Percentiles rank a stretch among this genome's conserved stretches.
Evolutionary conservation across 1,140 invertebrate genomes (phyloP).

Genomic region (Philotrypesis tridentata): DNA sequence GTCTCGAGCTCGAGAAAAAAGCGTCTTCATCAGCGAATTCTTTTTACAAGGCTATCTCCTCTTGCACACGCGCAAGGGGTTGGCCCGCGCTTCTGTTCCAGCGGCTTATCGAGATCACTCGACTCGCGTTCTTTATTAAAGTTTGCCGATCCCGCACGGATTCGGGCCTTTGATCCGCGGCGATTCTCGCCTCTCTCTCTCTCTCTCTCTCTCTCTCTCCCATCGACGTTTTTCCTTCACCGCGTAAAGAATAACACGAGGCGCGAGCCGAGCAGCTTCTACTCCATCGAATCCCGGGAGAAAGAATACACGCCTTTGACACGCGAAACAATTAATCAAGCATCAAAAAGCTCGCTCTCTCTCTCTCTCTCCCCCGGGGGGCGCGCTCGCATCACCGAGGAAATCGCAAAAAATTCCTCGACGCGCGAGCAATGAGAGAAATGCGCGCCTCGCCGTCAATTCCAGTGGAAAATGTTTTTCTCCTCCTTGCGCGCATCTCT

Average conservation of each 20-base stretch:
- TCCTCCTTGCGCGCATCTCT: background rate
- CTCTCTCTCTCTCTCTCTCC: background rate
- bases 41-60: slow-evolving; percentile 10
- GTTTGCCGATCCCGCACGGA: background rate
- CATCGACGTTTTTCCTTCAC: background rate
- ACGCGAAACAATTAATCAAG: background rate
- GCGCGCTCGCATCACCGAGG: no score
- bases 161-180: background rate
- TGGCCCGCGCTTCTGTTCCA: background rate
- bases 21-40: slow-evolving; percentile 40
- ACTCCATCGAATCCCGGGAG: background rate
- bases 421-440: no score
- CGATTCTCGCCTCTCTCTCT: no score
- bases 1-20: background rate
- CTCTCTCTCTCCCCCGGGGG: no score
- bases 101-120: slow-evolving; percentile 34
- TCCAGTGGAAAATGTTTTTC: background rate
- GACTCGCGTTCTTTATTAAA: slow-evolving; percentile 36
- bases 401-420: background rate
- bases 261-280: no score
- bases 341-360: no score
- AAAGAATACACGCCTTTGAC: background rate
- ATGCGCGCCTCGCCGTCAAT: background rate
- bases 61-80: background rate
- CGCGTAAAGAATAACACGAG: background rate